A percentile compares a stretch with the other conserved stretches of the same genome.
phyloP scores from a whole-genome alignment of 2,888 invertebrate species.

The Hymenopus coronatus region DNA sequence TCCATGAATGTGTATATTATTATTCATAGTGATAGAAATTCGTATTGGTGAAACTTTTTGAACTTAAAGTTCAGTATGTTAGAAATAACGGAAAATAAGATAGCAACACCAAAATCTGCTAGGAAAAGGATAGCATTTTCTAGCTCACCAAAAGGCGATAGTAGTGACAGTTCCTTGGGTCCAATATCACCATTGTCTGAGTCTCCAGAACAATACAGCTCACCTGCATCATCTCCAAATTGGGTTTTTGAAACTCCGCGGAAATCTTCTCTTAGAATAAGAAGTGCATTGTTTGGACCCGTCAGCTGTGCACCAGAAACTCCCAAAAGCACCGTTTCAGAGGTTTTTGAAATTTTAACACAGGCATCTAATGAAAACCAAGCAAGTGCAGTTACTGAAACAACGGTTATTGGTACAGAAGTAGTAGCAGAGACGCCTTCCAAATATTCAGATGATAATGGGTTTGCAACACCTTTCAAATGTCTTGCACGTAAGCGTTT shows the following conservation, averaged over 20 bases:
- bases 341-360: neutral
- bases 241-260: slow-evolving; percentile 37
- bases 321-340: neutral
- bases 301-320: neutral
- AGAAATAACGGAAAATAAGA: neutral
- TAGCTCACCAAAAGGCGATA: neutral
- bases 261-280: slow-evolving; percentile 36
- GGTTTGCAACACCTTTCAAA: slow-evolving; percentile 31
- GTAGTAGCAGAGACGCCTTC: neutral
- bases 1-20: no score
- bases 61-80: neutral
- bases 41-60: neutral
- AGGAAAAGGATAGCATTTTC: slow-evolving; percentile 20
- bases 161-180: slow-evolving; percentile 13
- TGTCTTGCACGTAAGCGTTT: slow-evolving; percentile 28
- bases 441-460: neutral
- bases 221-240: slow-evolving; percentile 15
- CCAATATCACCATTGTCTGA: slow-evolving; percentile 45
- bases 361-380: neutral
- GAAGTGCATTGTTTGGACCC: slow-evolving; percentile 37
- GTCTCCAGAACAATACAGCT: slow-evolving; percentile 45
- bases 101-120: slow-evolving; percentile 18
- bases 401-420: neutral
- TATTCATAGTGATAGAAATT: no score
- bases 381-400: neutral